Evolutionary conservation across 2,797 vertebrate genomes (phyloP).

Genomic region (Cyclopterus lumpus): DNA sequence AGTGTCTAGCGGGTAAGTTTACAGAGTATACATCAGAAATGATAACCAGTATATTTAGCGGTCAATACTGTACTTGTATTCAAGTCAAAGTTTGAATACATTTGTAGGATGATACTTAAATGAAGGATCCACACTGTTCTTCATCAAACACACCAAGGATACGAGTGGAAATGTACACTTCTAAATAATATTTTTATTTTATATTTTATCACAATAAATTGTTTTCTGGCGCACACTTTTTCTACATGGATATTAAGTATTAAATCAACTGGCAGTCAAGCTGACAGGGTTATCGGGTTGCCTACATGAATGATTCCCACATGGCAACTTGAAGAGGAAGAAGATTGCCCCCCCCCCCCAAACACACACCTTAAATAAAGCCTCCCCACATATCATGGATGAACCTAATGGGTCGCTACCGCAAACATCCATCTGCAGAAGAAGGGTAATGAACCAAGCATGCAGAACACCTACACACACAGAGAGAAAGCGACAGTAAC

Average conservation of each 20-base stretch:
- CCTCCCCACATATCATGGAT: constrained; percentile 36
- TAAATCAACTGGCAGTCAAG: constrained; percentile 22
- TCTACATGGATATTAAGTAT: background rate
- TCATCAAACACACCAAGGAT: background rate
- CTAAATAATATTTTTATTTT: background rate
- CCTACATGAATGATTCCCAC: constrained; percentile 51
- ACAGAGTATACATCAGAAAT: background rate
- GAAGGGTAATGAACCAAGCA: constrained; percentile 35
- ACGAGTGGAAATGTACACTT: background rate
- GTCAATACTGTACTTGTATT: background rate
- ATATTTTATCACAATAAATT: too few species aligned
- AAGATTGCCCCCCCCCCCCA: constrained; percentile 23
- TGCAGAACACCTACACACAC: constrained; percentile 21
- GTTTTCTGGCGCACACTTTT: constrained; percentile 3
- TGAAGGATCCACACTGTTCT: background rate
- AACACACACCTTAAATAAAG: constrained; percentile 26
- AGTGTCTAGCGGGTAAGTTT: background rate
- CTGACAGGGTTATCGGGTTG: constrained; percentile 37
- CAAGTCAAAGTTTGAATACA: background rate
- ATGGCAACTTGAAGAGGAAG: constrained; percentile 45
- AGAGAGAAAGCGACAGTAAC: background rate
- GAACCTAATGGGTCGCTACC: constrained; percentile 34
- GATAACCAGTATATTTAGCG: too few species aligned
- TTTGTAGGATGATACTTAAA: too few species aligned
- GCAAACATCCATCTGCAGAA: constrained; percentile 17